Base-by-base conservation (phyloP, 2,888 invertebrate genomes). In the Ophraella communa region DNA sequence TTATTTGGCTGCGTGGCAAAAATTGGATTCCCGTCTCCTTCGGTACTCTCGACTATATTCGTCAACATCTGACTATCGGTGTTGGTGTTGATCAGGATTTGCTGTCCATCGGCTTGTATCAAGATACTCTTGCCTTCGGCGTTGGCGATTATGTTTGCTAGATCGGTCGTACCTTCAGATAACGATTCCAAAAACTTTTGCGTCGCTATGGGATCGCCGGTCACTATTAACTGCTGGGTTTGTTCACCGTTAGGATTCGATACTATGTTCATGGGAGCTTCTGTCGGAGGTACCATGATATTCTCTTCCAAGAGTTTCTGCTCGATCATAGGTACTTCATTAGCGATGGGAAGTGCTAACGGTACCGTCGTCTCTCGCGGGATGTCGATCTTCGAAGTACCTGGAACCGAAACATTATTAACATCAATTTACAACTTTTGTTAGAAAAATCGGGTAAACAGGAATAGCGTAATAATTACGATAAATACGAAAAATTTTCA, bases 71-170 rank as follows among this genome's bases (percentile, higher is more conserved):
- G 78, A 68, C 77, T 79, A 35, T 80, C 79, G 0, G 80, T 67
- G 65, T 79, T 80, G 1, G 82, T 79, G 62, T 81, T 80, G 18
- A 83, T 81, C 10, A 83, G 66, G 65, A 85, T 83, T 71, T 86
- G 84, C 70, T 85, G 81, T 55, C 84, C 80, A 66, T 84, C 82
- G 1, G 82, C 78, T 59, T 83, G 82, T 27, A 84, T 80, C 39
- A 83, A 67, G 35, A 83, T 80, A 63, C 80, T 81, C 24, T 76
- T 75, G n/a, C 77, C 81, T 61, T 83, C 83, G 0, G 83, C 79
- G 56, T 75, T 79, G 4, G 82, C 81, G 27, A 83, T 66, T 23
- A 83, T 75, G 69, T 81, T 81, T 0, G 81, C 79, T 60, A 83
- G 72, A 66, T 83, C 83, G 3, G 81, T 78, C 30, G 80, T 81